A percentile compares a stretch with the other conserved stretches of the same genome.
phyloP scores from a whole-genome alignment of 2,797 vertebrate species.

The Megaceryle alcyon region DNA sequence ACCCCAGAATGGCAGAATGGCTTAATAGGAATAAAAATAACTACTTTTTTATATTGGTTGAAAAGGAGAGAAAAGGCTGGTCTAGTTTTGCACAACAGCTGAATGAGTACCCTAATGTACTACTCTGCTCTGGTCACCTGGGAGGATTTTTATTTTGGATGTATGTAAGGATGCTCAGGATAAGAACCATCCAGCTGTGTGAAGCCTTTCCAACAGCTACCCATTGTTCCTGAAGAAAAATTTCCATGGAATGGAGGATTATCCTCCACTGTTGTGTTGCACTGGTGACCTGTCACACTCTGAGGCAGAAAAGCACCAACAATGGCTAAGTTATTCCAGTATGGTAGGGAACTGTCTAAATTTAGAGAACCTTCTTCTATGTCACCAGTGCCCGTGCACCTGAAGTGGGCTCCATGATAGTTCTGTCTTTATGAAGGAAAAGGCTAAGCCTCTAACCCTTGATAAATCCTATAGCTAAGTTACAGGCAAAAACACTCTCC shows the following conservation, averaged over 20 bases:
- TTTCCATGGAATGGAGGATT: neutral
- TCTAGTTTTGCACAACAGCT: neutral
- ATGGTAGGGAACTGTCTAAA: neutral
- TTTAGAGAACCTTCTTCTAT: neutral
- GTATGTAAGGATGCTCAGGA: neutral
- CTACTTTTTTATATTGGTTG: neutral
- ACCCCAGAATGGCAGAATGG: neutral
- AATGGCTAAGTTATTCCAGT: neutral
- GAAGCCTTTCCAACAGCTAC: neutral
- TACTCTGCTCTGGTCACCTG: neutral
- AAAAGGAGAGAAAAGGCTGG: neutral
- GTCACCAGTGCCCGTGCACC: neutral
- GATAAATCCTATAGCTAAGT: neutral
- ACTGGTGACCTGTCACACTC: neutral
- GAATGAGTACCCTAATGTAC: neutral
- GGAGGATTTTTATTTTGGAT: neutral
- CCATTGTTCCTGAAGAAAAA: neutral
- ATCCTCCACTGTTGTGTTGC: neutral
- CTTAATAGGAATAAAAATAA: neutral
- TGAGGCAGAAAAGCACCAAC: neutral
- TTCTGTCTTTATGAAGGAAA: neutral
- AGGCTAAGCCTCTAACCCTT: neutral
- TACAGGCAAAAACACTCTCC: neutral
- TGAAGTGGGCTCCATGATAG: neutral
- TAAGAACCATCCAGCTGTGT: neutral